A percentile compares a stretch with the other conserved stretches of the same genome.
Conservation (phyloP, 2,113 vertebrate genomes). For the Polypterus bichir region DNA sequence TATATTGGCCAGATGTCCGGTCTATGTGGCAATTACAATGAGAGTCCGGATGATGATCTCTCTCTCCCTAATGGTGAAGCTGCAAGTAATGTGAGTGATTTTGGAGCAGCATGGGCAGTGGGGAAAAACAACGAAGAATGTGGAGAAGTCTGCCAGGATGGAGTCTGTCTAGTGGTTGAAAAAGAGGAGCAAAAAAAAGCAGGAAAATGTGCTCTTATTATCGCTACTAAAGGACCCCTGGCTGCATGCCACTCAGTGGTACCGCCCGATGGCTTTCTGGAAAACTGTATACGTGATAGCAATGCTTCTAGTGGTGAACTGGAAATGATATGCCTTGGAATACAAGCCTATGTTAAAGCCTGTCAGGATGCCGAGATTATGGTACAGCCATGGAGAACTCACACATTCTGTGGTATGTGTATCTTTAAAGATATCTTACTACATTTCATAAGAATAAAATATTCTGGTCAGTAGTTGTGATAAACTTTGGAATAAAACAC, state of each 20-base stretch:
- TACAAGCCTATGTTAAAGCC: conserved; percentile 1
- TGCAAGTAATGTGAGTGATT: neutral
- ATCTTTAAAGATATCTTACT: too few species aligned
- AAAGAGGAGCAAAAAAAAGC: neutral
- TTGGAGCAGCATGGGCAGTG: conserved; percentile 5
- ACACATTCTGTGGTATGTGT: conserved; percentile 16
- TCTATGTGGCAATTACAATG: conserved; percentile 11
- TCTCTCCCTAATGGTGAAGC: neutral
- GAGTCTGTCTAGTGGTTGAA: neutral
- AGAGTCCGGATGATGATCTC: neutral
- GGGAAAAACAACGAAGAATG: neutral
- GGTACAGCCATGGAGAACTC: conserved; percentile 11
- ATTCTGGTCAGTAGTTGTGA: too few species aligned
- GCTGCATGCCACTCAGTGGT: conserved; percentile 30
- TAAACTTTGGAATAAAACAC: too few species aligned
- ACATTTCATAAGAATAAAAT: too few species aligned
- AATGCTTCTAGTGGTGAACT: conserved; percentile 9
- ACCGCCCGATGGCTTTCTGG: conserved; percentile 14
- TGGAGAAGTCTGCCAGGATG: neutral
- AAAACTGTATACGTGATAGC: conserved; percentile 33
- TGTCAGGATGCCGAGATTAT: conserved; percentile 11
- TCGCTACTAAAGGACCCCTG: conserved; percentile 24
- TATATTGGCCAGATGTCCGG: conserved; percentile 3
- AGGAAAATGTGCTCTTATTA: conserved; percentile 34
- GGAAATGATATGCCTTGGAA: neutral